Evolutionary conservation across 2,888 invertebrate species (phyloP).

Genomic region (Timandra comae): DNA sequence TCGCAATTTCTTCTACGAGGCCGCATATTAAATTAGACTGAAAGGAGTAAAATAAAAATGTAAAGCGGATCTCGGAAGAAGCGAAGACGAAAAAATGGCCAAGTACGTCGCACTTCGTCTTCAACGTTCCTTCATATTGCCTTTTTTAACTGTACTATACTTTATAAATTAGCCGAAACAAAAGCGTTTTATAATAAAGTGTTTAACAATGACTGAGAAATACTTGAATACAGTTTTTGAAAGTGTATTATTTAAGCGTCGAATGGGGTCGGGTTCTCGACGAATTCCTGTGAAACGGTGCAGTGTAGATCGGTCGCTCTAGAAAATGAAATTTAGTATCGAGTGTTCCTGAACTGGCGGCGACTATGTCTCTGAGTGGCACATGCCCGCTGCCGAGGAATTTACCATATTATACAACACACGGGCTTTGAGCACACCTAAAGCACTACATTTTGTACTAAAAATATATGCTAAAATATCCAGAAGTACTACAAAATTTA

Average conservation of each 20-base stretch:
- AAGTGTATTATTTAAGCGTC: neutral
- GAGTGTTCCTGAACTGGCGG: slow-evolving; percentile 25
- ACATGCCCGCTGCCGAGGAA: slow-evolving; percentile 8
- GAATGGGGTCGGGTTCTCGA: slow-evolving; percentile 3
- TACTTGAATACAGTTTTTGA: too few relatives aligned
- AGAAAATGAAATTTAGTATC: slow-evolving; percentile 49
- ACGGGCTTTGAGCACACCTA: too few relatives aligned
- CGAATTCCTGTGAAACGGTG: slow-evolving; percentile 34
- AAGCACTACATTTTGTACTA: too few relatives aligned
- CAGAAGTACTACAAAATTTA: too few relatives aligned
- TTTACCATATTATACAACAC: neutral
- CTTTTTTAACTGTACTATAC: slow-evolving; percentile 21
- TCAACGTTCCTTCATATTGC: slow-evolving; percentile 20
- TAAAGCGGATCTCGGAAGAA: slow-evolving; percentile 51
- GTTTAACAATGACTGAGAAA: too few relatives aligned
- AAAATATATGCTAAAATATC: too few relatives aligned
- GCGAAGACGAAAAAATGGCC: slow-evolving; percentile 40
- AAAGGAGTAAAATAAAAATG: slow-evolving; percentile 66
- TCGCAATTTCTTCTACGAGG: slow-evolving; percentile 55
- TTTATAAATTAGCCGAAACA: slow-evolving; percentile 14
- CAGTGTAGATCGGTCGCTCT: slow-evolving; percentile 37
- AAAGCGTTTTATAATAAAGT: slow-evolving; percentile 2
- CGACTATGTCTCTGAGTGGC: slow-evolving; percentile 15
- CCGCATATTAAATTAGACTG: slow-evolving; percentile 66
- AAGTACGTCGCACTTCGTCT: slow-evolving; percentile 25